Conservation (phyloP, 2,888 invertebrate species). For the Odiellus spinosus region DNA sequence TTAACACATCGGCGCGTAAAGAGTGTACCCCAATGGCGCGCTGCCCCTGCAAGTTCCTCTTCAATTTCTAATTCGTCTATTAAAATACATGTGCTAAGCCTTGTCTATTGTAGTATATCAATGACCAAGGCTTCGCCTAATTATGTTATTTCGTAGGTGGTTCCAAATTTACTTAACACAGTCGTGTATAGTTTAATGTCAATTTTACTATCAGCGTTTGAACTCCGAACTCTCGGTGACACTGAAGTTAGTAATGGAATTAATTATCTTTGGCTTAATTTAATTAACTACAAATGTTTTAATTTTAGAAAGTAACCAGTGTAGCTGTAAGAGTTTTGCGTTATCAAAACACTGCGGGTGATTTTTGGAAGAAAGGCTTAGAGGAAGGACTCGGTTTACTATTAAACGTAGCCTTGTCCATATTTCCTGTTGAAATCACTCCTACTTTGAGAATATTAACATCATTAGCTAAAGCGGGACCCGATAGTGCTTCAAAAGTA, state of each 20-base stretch:
- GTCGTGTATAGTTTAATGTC: slow-evolving; percentile 26
- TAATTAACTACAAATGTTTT: background rate
- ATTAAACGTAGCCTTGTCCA: slow-evolving; percentile 21
- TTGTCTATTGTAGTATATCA: no score
- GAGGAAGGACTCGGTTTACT: slow-evolving; percentile 25
- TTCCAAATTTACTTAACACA: slow-evolving; percentile 24
- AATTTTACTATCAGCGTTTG: slow-evolving; percentile 25
- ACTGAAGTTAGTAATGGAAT: slow-evolving; percentile 17
- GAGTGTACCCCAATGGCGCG: no score
- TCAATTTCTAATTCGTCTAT: no score
- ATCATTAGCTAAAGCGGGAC: slow-evolving; percentile 20
- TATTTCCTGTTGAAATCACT: slow-evolving; percentile 27
- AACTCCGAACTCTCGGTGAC: slow-evolving; percentile 26
- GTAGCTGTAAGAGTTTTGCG: slow-evolving; percentile 24
- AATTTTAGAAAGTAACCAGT: slow-evolving; percentile 24
- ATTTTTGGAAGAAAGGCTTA: slow-evolving; percentile 26
- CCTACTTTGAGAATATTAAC: slow-evolving; percentile 25
- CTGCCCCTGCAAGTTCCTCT: no score
- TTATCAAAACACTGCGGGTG: slow-evolving; percentile 24
- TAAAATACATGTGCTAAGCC: no score
- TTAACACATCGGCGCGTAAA: no score
- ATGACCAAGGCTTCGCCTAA: no score
- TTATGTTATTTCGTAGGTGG: slow-evolving; percentile 24
- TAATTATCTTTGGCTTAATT: slow-evolving; percentile 1
- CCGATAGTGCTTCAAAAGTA: slow-evolving; percentile 12